Evolutionary conservation across 2,797 vertebrate species (phyloP), one percentile per base, ranked within the genome.

Genomic region (Enteromius fasciolatus): DNA sequence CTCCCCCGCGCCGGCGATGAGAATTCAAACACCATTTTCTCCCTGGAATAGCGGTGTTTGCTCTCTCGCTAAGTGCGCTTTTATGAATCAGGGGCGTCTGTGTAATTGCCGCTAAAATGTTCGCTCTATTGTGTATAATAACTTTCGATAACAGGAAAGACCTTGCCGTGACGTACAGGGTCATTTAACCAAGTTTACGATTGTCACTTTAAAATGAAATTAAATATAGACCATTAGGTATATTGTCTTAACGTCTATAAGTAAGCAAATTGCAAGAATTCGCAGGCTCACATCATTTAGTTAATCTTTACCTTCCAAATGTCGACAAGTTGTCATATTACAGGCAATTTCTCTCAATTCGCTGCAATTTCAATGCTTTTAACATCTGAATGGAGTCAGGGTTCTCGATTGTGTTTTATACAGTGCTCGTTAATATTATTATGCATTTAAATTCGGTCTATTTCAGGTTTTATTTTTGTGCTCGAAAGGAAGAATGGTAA

Each of bases 11-110:
- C 80, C 80, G 87, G 90, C 91, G 93, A 96, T 95, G 95, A 95
- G 94, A 97, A 97, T 96, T 94, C 95, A 96, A 97, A 96, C 94
- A 96, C 91, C 95, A 94, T 93, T 95, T 95, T 89, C 90, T 94
- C 94, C 92, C 92, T 91, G 93, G 94, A 95, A 95, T 94, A 94
- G 92, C 94, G 92, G 90, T 97, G 96, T 98, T 98, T 98, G 95
- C 96, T 96, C 95, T 95, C 91, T 95, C 94, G 85, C 96, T 97
- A 97, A 98, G 97, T 97, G 96, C 94, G 95, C 95, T 96, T 97
- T 97, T 96, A 97, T 96, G 95, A 96, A 97, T 96, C 94, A 93
- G 93, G 92, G 94, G 94, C 94, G 93, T 95, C 94, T 92, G 91
- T 95, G 95, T 96, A 97, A 97, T 96, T 96, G 93, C 96, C 94